Evolutionary conservation across 1,140 invertebrate genomes (phyloP).

Genomic region (Drosophila saltans): DNA sequence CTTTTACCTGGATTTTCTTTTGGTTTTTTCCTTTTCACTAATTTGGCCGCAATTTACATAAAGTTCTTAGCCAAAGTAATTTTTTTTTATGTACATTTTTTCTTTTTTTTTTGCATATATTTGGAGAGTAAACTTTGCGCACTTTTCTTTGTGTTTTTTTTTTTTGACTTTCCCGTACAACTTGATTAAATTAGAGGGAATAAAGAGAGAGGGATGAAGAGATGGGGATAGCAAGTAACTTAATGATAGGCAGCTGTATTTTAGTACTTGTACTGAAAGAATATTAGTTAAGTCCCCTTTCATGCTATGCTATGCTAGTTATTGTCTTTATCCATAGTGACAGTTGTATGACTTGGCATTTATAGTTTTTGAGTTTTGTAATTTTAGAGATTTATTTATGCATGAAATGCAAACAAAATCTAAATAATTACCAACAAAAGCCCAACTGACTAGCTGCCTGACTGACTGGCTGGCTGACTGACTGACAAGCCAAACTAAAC

Average conservation of each 20-base stretch:
- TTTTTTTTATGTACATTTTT: constrained; percentile 15
- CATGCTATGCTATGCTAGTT: constrained; percentile 3
- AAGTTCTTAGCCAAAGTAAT: constrained; percentile 48
- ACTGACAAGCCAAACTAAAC: constrained; percentile 38
- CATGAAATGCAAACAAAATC: constrained; percentile 56
- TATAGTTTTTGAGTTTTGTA: constrained; percentile 40
- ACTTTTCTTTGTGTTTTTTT: constrained; percentile 23
- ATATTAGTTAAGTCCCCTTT: constrained; percentile 14
- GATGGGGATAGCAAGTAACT: constrained; percentile 10
- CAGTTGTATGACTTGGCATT: constrained; percentile 44
- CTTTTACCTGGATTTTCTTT: constrained; percentile 6
- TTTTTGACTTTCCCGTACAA: constrained; percentile 15
- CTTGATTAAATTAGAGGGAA: constrained; percentile 50
- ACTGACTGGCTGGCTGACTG: constrained; percentile 34
- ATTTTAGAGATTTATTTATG: constrained; percentile 53
- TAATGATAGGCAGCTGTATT: constrained; percentile 60
- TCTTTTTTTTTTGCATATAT: constrained; percentile 36
- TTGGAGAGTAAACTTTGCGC: constrained; percentile 19
- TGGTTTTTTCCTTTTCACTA: constrained; percentile 40
- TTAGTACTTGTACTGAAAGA: constrained; percentile 34
- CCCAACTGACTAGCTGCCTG: constrained; percentile 8
- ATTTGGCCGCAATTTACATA: constrained; percentile 64
- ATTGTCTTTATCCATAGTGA: constrained; percentile 17
- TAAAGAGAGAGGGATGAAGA: background rate
- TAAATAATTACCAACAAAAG: constrained; percentile 55